Evolutionary conservation across 2,797 vertebrate species (phyloP).

Genomic region (Erithacus rubecula): DNA sequence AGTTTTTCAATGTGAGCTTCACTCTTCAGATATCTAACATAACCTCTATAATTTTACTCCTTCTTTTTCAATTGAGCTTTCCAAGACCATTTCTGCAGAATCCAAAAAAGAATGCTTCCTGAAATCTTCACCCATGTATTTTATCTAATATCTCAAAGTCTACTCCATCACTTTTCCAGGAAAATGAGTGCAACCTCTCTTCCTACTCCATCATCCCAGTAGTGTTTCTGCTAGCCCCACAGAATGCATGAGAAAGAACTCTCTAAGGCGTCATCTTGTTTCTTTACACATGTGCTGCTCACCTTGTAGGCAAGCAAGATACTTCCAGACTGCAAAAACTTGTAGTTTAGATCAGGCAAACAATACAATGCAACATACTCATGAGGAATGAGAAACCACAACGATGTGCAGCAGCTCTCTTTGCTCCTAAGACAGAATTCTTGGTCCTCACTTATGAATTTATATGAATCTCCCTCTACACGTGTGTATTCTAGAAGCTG

Average conservation of each 20-base stretch:
- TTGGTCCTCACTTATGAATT: neutral
- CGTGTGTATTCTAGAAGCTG: rapidly evolving
- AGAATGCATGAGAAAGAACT: neutral
- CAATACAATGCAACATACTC: neutral
- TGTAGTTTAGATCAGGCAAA: neutral
- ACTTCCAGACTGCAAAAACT: neutral
- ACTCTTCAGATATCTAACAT: neutral
- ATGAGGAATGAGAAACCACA: neutral
- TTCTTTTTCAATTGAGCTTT: neutral
- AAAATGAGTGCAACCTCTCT: neutral
- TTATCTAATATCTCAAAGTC: neutral
- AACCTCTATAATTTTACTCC: neutral
- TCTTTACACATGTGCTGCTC: neutral
- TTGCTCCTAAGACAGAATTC: neutral
- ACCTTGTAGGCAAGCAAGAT: neutral
- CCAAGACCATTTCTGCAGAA: neutral
- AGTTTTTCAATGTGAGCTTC: neutral
- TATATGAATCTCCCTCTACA: neutral
- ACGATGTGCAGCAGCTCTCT: neutral
- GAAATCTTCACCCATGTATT: neutral
- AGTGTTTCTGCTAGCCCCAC: neutral
- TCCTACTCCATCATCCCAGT: neutral
- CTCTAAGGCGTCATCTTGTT: neutral
- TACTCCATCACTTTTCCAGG: neutral
- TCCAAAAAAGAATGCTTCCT: neutral